Evolutionary conservation across 2,888 invertebrate species (phyloP).

Genomic region (Thymelicus lineola): DNA sequence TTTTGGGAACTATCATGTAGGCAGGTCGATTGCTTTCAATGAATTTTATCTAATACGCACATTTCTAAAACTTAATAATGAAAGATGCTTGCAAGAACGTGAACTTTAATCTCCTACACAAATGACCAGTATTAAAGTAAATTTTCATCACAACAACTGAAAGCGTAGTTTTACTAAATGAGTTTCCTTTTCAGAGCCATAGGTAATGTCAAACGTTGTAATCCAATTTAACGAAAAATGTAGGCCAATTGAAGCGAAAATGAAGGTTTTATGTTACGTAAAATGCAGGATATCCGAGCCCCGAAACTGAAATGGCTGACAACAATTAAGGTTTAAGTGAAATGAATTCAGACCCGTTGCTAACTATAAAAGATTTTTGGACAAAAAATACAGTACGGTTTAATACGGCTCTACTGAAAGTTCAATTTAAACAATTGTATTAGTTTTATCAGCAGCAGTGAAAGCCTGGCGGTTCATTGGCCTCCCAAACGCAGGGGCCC

Average conservation of each 20-base stretch:
- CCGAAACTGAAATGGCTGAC: constrained; percentile 1
- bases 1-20: too few species aligned
- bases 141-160: too few species aligned
- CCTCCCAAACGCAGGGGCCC: too few species aligned
- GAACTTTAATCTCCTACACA: too few species aligned
- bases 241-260: neutral
- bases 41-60: too few species aligned
- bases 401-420: neutral
- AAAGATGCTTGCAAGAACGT: too few species aligned
- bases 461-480: too few species aligned
- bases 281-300: neutral
- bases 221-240: neutral
- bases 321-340: constrained; percentile 7
- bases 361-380: constrained; percentile 3
- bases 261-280: constrained; percentile 3
- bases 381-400: neutral
- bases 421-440: constrained; percentile 2
- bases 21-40: too few species aligned
- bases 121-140: too few species aligned
- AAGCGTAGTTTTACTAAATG: too few species aligned
- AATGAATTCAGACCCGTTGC: neutral
- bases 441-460: too few species aligned
- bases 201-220: neutral
- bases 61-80: too few species aligned
- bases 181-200: neutral